phyloP scores from a whole-genome alignment of 2,797 vertebrate genomes.

The Acanthornis magna region DNA sequence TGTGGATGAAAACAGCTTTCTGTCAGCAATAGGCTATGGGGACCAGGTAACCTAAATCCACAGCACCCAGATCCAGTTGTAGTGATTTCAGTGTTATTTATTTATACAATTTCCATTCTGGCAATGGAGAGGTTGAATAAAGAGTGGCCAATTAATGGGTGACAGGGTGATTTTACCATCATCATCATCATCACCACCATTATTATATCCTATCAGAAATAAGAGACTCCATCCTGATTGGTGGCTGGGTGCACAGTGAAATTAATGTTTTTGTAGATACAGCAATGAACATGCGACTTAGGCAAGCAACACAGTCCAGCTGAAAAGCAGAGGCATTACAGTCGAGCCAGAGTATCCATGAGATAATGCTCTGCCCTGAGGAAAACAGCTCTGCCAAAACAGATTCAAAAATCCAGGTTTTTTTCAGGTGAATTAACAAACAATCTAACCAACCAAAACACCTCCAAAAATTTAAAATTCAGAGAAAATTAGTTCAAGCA shows the following conservation, averaged over 20 bases:
- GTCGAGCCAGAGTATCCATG: neutral
- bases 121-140: neutral
- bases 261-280: neutral
- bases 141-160: neutral
- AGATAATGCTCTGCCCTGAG: neutral
- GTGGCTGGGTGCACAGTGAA: neutral
- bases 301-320: neutral
- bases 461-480: neutral
- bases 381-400: neutral
- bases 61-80: neutral
- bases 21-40: neutral
- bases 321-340: neutral
- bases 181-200: neutral
- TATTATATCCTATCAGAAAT: neutral
- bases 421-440: neutral
- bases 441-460: neutral
- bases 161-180: neutral
- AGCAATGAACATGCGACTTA: neutral
- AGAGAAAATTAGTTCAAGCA: neutral
- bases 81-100: neutral
- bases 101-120: neutral
- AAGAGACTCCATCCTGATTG: neutral
- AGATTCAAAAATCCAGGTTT: rapidly evolving
- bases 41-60: neutral
- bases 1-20: neutral